Evolutionary conservation across 2,888 invertebrate genomes (phyloP).

Genomic region (Athalia rosae): DNA sequence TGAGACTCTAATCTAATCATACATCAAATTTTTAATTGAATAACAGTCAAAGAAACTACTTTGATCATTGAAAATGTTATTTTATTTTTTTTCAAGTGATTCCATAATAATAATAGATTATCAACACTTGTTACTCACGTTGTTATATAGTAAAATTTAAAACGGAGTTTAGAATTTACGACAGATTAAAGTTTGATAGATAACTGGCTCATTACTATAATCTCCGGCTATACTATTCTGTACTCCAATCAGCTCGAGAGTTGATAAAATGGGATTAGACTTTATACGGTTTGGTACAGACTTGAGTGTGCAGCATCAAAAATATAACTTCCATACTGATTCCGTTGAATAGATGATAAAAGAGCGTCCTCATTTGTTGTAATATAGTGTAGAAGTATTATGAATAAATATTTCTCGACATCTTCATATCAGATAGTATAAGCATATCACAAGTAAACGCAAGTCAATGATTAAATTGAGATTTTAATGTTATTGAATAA

Average conservation of each 20-base stretch:
- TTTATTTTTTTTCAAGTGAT: background rate
- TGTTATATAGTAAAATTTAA: background rate
- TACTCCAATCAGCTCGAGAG: no score
- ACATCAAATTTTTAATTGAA: background rate
- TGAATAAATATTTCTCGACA: constrained; percentile 56
- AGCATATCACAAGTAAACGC: constrained; percentile 45
- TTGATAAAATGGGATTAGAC: no score
- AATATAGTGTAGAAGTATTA: constrained; percentile 35
- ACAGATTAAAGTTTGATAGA: no score
- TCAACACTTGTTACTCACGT: background rate
- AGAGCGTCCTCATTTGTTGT: constrained; percentile 25
- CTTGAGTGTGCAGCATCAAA: constrained; percentile 49
- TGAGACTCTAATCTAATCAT: background rate
- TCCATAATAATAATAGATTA: constrained; percentile 5
- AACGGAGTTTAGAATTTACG: no score
- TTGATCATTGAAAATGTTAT: background rate
- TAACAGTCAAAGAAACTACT: background rate
- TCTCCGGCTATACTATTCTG: no score
- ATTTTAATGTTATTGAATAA: constrained; percentile 42
- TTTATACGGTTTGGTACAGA: constrained; percentile 37
- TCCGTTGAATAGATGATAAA: constrained; percentile 51
- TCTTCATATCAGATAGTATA: constrained; percentile 60
- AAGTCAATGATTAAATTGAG: constrained; percentile 44
- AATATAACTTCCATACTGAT: constrained; percentile 31
- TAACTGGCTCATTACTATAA: no score